Conservation (phyloP, 2,113 vertebrate genomes). For the Tyrannus savana region DNA sequence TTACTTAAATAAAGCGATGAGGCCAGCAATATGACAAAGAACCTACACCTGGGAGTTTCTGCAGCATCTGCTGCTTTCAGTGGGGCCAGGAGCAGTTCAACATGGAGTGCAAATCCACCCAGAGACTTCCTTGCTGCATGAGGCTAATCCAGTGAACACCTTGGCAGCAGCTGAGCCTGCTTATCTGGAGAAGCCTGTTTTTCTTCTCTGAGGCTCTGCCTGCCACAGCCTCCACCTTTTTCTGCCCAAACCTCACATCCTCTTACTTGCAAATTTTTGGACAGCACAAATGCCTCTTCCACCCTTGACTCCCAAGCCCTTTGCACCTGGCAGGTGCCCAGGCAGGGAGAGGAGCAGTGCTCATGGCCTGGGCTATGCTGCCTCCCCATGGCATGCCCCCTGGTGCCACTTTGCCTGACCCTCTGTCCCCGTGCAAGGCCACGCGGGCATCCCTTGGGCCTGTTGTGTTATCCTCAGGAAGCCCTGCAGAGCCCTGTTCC, state of each 20-base stretch:
- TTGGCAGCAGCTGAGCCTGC: neutral
- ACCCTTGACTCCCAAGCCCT: neutral
- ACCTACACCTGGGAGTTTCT: neutral
- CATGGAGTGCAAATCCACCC: neutral
- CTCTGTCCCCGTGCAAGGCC: neutral
- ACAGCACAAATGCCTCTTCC: neutral
- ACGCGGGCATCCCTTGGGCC: rapidly evolving
- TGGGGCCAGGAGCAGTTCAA: neutral
- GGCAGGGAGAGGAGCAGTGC: neutral
- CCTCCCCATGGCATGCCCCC: neutral
- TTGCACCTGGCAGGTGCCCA: neutral
- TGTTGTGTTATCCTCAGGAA: neutral
- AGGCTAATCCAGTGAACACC: neutral
- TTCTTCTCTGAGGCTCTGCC: neutral
- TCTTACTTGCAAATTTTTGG: neutral
- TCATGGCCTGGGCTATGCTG: constrained; percentile 2
- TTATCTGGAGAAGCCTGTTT: neutral
- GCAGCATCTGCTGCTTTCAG: neutral
- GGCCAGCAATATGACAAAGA: neutral
- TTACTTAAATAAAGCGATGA: neutral
- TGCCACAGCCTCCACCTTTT: neutral
- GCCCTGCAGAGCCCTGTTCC: neutral
- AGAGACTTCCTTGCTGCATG: neutral
- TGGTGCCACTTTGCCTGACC: neutral
- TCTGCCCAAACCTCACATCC: neutral